Base-by-base conservation (phyloP, 2,113 vertebrate genomes). In the Sceloporus tristichus region DNA sequence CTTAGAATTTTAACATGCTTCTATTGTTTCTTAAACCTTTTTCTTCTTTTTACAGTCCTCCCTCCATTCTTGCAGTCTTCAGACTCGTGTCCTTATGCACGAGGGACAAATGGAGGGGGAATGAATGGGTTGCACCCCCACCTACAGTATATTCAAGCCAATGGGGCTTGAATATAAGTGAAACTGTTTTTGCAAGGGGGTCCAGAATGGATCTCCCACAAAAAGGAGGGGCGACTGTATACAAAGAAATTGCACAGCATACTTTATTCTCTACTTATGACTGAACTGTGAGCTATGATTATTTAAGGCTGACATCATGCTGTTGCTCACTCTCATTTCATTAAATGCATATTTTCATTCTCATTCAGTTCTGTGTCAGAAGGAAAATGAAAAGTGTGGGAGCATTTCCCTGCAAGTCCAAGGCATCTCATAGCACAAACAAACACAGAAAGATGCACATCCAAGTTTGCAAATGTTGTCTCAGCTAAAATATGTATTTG, bases 331-430 rank as follows among this genome's bases (percentile, higher is more conserved):
- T 75, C 29, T 38, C 18, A 68, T 59, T 9, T 68, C 85, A 68
- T 68, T 62, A 91, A 92, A 86, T 81, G 53, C 79, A 82, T 88
- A 14, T 18, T 48, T 88, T 82, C 85, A 90, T 87, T 92, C 87
- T 68, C 88, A 88, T 85, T 89, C 91, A 91, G 85, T 89, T 92
- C 82, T 93, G 76, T 91, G 91, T 84, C 87, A 93, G 94, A 87
- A 21, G 73, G 38, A 76, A 76, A 68, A 40, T 34, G 29, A 48
- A 74, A 65, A 65, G 7, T 38, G 10, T 54, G 75, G 16, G 40
- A 82, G 21, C 40, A 18, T 88, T 66, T 82, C 42, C 62, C 54
- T n/a, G 40, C 5, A 40, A 38, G 53, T 8, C 5, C 56, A 66
- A 40, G 23, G 23, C n/a, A 27, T 56, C 19, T 25, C 53, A 38